Conservation (phyloP, 2,113 vertebrate species). For the Psammodynastes pulverulentus region DNA sequence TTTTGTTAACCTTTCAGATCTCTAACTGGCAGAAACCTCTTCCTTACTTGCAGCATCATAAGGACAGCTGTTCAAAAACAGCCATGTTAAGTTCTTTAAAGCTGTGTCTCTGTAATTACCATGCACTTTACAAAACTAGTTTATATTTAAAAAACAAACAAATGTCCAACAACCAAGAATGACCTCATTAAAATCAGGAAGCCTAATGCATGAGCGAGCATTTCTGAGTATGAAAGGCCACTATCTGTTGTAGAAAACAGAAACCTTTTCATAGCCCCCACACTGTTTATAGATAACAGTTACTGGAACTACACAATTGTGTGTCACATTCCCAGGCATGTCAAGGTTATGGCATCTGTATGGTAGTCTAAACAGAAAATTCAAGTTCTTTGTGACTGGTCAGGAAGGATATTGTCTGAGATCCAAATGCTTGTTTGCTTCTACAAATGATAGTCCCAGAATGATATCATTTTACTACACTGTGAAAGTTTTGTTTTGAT, state of each 20-base stretch:
- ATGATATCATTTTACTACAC: not conserved
- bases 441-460: not conserved
- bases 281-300: constrained; percentile 1
- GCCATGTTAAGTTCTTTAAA: not conserved
- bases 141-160: not conserved
- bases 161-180: not conserved
- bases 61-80: not conserved
- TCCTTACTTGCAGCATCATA: not conserved
- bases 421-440: not conserved
- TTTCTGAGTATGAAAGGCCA: not conserved
- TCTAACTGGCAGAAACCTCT: not conserved
- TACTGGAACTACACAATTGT: not conserved
- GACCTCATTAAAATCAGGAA: not conserved
- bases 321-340: not conserved
- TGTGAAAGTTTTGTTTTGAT: not conserved
- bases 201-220: not conserved
- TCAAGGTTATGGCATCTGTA: not conserved
- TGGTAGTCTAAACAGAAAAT: not conserved
- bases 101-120: not conserved
- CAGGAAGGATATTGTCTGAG: too few species aligned
- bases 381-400: not conserved
- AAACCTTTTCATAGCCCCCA: not conserved
- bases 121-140: not conserved
- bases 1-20: not conserved
- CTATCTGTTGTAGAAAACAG: not conserved